Percentiles rank a stretch among this genome's conserved stretches.
Evolutionary conservation across 1,140 invertebrate species (phyloP).

Genomic region (Littorina saxatilis): DNA sequence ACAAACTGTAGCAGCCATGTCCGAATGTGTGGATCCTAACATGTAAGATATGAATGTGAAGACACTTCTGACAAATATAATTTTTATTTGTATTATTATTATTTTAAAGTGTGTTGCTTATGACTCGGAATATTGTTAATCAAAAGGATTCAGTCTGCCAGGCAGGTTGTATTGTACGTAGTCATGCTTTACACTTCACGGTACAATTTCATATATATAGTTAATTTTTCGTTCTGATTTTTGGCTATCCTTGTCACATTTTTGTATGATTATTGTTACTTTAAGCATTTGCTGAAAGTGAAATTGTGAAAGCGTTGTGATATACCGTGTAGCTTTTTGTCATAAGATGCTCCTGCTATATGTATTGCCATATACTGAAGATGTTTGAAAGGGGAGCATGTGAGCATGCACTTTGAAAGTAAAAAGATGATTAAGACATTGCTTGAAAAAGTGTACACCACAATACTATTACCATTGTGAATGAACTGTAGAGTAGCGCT

Average conservation of each 20-base stretch:
- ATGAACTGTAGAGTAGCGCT: neutral
- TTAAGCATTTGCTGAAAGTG: neutral
- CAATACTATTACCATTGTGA: neutral
- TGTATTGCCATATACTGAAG: neutral
- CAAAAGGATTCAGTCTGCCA: too few relatives aligned
- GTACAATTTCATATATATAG: neutral
- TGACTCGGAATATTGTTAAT: too few relatives aligned
- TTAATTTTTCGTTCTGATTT: neutral
- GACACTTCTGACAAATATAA: too few relatives aligned
- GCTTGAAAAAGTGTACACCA: neutral
- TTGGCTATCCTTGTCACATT: neutral
- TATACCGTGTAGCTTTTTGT: neutral
- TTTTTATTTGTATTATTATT: too few relatives aligned
- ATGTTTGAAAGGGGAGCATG: neutral
- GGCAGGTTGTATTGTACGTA: too few relatives aligned
- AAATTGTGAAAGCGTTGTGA: constrained; percentile 18
- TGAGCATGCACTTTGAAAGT: neutral
- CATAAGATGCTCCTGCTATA: too few relatives aligned
- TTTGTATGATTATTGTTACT: neutral
- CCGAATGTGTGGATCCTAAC: too few relatives aligned
- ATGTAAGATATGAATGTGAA: too few relatives aligned
- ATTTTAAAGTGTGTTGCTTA: too few relatives aligned
- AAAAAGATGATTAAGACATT: neutral
- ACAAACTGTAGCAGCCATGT: too few relatives aligned
- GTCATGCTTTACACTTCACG: too few relatives aligned